Percentiles rank a stretch among this genome's conserved stretches.
Evolutionary conservation across 1,140 invertebrate genomes (phyloP).

Genomic region (Teleogryllus occipitalis): DNA sequence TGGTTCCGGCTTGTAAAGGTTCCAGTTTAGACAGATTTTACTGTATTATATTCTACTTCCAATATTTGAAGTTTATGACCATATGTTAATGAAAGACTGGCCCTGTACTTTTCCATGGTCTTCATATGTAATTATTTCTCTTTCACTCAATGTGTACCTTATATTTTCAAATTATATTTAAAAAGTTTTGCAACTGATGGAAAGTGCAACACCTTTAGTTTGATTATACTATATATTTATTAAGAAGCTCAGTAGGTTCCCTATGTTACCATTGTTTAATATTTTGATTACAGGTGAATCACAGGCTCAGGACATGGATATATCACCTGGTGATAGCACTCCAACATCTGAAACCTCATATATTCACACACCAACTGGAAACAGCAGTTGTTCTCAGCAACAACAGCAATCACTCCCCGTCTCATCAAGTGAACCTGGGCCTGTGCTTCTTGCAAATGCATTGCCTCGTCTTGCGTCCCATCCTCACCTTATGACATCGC

Average conservation of each 20-base stretch:
- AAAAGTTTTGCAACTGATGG: no score
- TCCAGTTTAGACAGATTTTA: no score
- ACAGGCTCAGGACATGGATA: conserved; percentile 68
- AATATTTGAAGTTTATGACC: no score
- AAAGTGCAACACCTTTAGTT: no score
- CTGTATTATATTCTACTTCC: no score
- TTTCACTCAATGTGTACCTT: no score
- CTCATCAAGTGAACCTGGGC: conserved; percentile 30
- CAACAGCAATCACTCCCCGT: conserved; percentile 14
- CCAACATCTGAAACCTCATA: conserved; percentile 61
- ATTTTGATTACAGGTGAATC: conserved; percentile 26
- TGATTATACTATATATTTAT: not conserved
- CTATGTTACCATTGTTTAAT: not conserved
- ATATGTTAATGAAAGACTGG: no score
- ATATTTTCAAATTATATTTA: no score
- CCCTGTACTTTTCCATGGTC: no score
- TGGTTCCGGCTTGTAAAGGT: no score
- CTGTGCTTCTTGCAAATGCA: conserved; percentile 52
- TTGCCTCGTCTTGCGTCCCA: conserved; percentile 19
- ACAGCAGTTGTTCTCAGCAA: conserved; percentile 32
- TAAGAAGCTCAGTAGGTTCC: no score
- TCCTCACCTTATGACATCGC: conserved; percentile 9
- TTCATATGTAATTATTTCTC: no score
- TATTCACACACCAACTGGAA: conserved; percentile 30
- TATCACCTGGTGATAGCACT: conserved; percentile 74